Base-by-base conservation (phyloP, 2,888 invertebrate genomes). In the Ochlodes sylvanus region DNA sequence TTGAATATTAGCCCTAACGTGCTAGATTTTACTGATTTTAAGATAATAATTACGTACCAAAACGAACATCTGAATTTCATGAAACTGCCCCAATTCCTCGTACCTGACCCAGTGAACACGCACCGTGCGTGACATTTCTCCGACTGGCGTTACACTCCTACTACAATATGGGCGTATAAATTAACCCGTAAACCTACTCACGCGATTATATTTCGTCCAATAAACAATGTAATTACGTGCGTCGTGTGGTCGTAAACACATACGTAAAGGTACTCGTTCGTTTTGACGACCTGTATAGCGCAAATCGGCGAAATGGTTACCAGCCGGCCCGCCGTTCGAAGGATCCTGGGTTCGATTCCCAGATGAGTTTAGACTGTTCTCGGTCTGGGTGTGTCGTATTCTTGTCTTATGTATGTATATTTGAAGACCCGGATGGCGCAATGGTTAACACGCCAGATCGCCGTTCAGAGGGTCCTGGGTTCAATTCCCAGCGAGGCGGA, bases 81-180 rank as follows among this genome's bases (percentile, higher is more conserved):
- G 1, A 44, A 42, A 42, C 6, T 21, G 50, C 21, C 50, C 61
- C 27, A 47, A 47, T 61, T 50, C 14, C 9, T 7, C 47, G 61
- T 32, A 12, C 61, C 34, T 61, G 61, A 61, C 61, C 61, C 47
- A 50, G n/a, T 44, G n/a, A 15, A 27, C 61, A 61, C 61, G 61
- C 61, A 50, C 34, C n/a, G 27, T 44, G 61, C 61, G 61, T 61
- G 61, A 61, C 47, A 34, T 47, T 50, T 34, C 7, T 15, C 58
- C 9, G 38, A 34, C 50, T 19, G 2, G 7, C n/a, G 7, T n/a
- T 7, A 10, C 10, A 5, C 44, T n/a, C n/a, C 50, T 50, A 19
- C 2, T 50, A 50, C 19, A 10, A 54, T 15, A 54, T n/a, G 54
- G 54, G 54, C 32, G 21, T 54, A 32, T 54, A 32, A 54, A 54